Evolutionary conservation across 92 coral and sea anemone species (phyloP).

Genomic region (Palythoa grandiflora): DNA sequence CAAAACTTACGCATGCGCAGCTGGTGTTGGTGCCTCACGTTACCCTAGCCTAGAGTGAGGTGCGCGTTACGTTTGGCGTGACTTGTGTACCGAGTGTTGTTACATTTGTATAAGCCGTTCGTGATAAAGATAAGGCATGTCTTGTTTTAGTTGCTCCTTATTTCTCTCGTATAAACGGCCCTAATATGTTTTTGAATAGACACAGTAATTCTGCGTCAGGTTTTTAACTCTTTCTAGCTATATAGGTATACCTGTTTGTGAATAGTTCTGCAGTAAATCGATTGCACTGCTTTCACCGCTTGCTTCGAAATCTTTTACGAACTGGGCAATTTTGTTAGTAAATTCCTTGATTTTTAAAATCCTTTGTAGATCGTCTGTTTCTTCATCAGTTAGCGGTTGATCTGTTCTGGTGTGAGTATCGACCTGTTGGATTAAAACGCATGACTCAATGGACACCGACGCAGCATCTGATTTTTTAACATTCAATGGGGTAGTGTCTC

Average conservation of each 20-base stretch:
- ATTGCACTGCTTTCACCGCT: constrained; percentile 2
- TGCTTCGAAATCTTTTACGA: not conserved
- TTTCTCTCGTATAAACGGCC: too few relatives aligned
- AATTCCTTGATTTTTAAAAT: constrained; percentile 6
- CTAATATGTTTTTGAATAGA: too few relatives aligned
- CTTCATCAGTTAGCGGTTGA: not conserved
- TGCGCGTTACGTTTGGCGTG: too few relatives aligned
- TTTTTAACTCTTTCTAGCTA: not conserved
- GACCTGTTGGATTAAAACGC: not conserved
- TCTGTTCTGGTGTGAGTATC: not conserved
- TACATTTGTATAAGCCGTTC: too few relatives aligned
- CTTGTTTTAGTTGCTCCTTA: too few relatives aligned
- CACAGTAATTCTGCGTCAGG: too few relatives aligned
- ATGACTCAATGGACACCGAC: not conserved
- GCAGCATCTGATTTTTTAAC: too few relatives aligned
- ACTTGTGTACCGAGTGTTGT: too few relatives aligned
- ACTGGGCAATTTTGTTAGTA: not conserved
- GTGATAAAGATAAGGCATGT: too few relatives aligned
- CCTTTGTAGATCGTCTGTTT: constrained; percentile 11
- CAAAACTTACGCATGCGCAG: too few relatives aligned
- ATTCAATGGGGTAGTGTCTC: not conserved
- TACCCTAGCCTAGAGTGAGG: too few relatives aligned
- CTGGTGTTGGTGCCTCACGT: too few relatives aligned
- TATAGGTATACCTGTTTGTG: constrained; percentile 6
- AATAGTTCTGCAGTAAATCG: not conserved